Conservation (phyloP, 2,113 vertebrate genomes). For the Acinonyx jubatus region DNA sequence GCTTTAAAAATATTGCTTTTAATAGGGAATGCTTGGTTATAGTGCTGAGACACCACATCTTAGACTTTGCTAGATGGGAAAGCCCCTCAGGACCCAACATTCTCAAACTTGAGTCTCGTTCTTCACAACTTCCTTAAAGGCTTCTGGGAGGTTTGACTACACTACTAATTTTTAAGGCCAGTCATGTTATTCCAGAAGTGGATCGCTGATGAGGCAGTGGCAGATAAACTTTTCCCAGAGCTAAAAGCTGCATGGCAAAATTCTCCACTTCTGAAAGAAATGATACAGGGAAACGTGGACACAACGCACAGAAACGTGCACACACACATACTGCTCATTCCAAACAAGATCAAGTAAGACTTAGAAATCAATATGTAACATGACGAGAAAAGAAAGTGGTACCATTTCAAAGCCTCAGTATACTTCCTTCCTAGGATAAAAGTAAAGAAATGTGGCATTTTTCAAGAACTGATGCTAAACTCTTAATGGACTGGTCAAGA, state of each 20-base stretch:
- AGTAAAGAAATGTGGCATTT: neutral
- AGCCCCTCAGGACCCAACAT: neutral
- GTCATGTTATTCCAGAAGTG: neutral
- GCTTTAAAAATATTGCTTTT: neutral
- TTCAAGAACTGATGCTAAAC: neutral
- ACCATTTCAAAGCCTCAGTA: neutral
- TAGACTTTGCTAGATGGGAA: neutral
- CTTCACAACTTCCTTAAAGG: neutral
- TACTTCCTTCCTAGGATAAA: neutral
- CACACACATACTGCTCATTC: conserved; percentile 41
- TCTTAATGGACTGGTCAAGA: neutral
- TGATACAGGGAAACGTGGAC: conserved; percentile 50
- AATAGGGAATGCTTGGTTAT: neutral
- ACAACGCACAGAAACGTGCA: conserved; percentile 50
- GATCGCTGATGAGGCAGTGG: neutral
- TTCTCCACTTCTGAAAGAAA: conserved; percentile 81
- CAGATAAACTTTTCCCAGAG: conserved; percentile 33
- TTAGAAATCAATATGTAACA: neutral
- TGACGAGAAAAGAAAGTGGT: neutral
- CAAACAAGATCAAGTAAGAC: conserved; percentile 18
- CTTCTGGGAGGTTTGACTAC: neutral
- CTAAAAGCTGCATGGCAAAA: conserved; percentile 71
- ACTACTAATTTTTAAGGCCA: neutral
- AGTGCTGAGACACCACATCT: neutral
- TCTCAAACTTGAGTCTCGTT: neutral